phyloP scores from a whole-genome alignment of 2,888 invertebrate species.

The Acrocyrtus sp. region DNA sequence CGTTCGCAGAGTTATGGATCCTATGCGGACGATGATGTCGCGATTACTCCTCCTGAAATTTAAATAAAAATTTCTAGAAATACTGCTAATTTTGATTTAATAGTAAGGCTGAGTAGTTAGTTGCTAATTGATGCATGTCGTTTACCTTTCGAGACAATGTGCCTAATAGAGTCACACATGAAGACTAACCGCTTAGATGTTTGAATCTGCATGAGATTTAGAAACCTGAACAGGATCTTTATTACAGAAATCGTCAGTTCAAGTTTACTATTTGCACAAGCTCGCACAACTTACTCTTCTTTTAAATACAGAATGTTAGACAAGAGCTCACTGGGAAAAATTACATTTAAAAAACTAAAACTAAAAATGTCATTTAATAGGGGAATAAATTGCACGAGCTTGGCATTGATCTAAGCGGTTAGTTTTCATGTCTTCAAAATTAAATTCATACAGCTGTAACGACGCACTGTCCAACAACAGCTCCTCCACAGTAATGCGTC shows the following conservation, averaged over 20 bases:
- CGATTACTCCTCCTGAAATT: constrained; percentile 43
- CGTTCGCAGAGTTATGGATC: constrained; percentile 54
- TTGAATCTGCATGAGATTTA: no score
- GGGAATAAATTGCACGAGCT: no score
- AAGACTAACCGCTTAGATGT: constrained; percentile 14
- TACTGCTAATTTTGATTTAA: neutral
- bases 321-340: no score
- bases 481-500: constrained; percentile 62
- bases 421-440: neutral
- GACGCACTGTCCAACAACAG: constrained; percentile 50
- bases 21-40: constrained; percentile 58
- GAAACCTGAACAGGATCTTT: no score
- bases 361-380: no score
- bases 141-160: constrained; percentile 60
- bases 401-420: neutral
- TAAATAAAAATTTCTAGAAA: neutral
- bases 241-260: no score
- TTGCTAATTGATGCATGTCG: neutral
- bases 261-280: no score
- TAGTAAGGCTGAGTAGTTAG: neutral
- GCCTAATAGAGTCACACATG: constrained; percentile 24
- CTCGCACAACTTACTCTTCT: no score
- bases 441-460: constrained; percentile 52
- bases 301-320: no score
- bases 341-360: neutral